Evolutionary conservation across 2,797 vertebrate genomes (phyloP).

Genomic region (Clarias platycephalus): DNA sequence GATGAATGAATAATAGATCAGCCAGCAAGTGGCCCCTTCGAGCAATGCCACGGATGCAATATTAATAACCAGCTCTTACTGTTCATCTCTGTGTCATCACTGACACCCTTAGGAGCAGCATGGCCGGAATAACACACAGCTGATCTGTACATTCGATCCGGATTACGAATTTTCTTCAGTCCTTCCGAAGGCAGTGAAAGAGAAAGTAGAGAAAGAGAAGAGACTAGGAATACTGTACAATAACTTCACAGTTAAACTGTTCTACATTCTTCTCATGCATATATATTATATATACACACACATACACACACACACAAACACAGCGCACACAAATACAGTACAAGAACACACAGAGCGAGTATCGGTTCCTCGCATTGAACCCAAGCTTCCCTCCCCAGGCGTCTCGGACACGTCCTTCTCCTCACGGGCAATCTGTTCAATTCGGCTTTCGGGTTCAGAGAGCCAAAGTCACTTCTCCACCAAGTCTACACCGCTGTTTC

Average conservation of each 20-base stretch:
- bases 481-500: constrained; percentile 52
- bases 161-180: constrained; percentile 89
- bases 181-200: constrained; percentile 82
- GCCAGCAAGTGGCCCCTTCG: constrained; percentile 75
- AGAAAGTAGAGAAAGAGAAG: constrained; percentile 72
- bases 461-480: constrained; percentile 48
- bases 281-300: constrained; percentile 23
- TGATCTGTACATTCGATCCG: constrained; percentile 87
- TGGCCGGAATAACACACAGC: constrained; percentile 85
- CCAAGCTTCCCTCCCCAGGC: constrained; percentile 21
- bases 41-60: constrained; percentile 77
- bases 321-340: background rate
- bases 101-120: constrained; percentile 85
- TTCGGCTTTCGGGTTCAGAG: constrained; percentile 43
- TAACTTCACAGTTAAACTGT: constrained; percentile 60
- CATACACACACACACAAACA: constrained; percentile 1
- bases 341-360: background rate
- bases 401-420: constrained; percentile 42
- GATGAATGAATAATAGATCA: constrained; percentile 84
- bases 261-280: constrained; percentile 59
- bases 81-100: constrained; percentile 86
- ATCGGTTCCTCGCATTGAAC: background rate
- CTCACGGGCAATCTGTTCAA: constrained; percentile 46
- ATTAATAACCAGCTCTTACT: constrained; percentile 86
- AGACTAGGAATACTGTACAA: constrained; percentile 73